phyloP scores from a whole-genome alignment of 2,888 invertebrate genomes.

The Lacanobia wlatinum region DNA sequence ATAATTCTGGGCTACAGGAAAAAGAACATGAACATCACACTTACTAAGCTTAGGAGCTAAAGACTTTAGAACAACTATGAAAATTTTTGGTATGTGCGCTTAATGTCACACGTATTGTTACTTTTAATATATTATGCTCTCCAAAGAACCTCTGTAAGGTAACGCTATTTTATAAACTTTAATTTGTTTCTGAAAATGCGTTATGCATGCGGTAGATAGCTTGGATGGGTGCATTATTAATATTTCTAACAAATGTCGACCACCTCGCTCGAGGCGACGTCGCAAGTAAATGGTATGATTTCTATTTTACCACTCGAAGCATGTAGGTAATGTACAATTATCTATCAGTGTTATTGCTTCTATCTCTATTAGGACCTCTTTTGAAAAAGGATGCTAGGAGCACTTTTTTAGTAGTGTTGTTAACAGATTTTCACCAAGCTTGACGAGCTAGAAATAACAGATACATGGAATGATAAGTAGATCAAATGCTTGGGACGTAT shows the following conservation, averaged over 20 bases:
- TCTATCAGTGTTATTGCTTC: not conserved
- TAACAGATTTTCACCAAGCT: conserved; percentile 43
- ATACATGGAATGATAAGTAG: conserved; percentile 26
- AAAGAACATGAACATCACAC: conserved; percentile 1
- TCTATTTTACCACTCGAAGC: conserved; percentile 8
- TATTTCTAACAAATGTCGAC: conserved; percentile 38
- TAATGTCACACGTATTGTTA: not conserved
- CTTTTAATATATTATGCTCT: not conserved
- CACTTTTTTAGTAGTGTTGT: conserved; percentile 31
- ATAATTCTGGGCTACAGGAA: not conserved
- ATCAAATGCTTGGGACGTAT: conserved; percentile 25
- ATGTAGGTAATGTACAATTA: conserved; percentile 22
- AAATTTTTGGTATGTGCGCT: conserved; percentile 37
- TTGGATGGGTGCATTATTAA: conserved; percentile 30
- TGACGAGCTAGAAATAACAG: conserved; percentile 36
- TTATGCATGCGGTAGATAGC: conserved; percentile 28
- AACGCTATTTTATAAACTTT: conserved; percentile 10
- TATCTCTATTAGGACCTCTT: not conserved
- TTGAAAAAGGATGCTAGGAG: conserved; percentile 3
- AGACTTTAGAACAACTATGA: not conserved
- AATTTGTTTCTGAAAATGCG: conserved; percentile 5
- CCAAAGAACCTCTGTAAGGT: conserved; percentile 8
- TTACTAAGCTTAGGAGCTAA: not conserved
- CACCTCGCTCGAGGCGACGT: conserved; percentile 5
- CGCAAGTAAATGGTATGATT: conserved; percentile 2